phyloP scores from a whole-genome alignment of 2,797 vertebrate genomes.

The Enteromius mattozi region DNA sequence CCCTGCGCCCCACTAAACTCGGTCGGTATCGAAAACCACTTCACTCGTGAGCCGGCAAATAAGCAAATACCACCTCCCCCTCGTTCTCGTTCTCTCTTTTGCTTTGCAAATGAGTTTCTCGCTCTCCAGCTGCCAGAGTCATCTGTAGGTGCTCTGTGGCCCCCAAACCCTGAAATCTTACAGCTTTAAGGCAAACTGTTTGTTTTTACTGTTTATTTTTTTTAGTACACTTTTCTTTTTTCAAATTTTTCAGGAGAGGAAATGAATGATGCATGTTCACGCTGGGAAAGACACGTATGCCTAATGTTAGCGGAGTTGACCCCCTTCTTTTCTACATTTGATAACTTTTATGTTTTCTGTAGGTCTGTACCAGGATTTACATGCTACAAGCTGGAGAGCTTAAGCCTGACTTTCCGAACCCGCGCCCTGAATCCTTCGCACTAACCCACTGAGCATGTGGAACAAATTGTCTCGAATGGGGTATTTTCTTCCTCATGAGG shows the following conservation, averaged over 20 bases:
- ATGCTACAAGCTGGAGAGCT: constrained; percentile 73
- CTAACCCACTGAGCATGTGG: constrained; percentile 67
- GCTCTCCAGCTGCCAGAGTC: constrained; percentile 17
- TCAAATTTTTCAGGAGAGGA: constrained; percentile 57
- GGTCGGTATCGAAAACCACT: constrained; percentile 38
- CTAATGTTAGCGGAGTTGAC: constrained; percentile 25
- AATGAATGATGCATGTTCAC: constrained; percentile 62
- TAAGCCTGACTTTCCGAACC: constrained; percentile 64
- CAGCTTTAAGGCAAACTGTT: constrained; percentile 68
- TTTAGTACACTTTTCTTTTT: constrained; percentile 63
- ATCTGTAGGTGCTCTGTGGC: constrained; percentile 56
- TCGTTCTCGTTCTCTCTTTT: constrained; percentile 22
- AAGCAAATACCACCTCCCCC: constrained; percentile 24
- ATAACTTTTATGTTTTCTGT: constrained; percentile 58
- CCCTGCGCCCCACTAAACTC: constrained; percentile 39
- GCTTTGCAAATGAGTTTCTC: constrained; percentile 38
- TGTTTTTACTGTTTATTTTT: constrained; percentile 69
- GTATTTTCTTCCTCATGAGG: constrained; percentile 44
- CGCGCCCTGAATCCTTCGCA: constrained; percentile 61
- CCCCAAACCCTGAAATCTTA: constrained; percentile 53
- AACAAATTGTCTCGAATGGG: constrained; percentile 62
- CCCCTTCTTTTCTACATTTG: neutral
- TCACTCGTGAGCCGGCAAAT: constrained; percentile 31
- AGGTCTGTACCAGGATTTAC: constrained; percentile 66
- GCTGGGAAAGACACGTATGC: neutral